A percentile compares a stretch with the other conserved stretches of the same genome.
Conservation (phyloP, 1,140 invertebrate genomes). For the Dinothrombium tinctorium region DNA sequence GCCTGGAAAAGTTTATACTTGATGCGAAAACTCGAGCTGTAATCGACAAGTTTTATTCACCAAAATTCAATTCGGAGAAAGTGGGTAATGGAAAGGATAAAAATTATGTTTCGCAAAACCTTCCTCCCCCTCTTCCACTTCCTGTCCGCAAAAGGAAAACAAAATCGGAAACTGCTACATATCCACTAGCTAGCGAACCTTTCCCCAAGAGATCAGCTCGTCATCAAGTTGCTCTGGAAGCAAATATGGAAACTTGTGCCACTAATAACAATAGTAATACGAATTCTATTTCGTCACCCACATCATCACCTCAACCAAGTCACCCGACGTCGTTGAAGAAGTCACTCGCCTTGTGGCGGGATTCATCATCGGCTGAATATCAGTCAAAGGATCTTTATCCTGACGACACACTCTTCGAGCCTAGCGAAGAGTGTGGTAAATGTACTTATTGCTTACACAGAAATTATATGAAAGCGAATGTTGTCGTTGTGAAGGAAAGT, state of each 20-base stretch:
- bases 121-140: background rate
- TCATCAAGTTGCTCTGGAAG: background rate
- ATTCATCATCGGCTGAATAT: too few species aligned
- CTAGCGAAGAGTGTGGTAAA: background rate
- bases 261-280: background rate
- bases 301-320: background rate
- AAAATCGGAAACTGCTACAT: background rate
- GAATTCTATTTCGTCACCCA: background rate
- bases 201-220: background rate
- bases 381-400: background rate
- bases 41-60: conserved; percentile 3
- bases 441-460: background rate
- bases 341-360: too few species aligned
- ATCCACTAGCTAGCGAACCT: background rate
- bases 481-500: conserved; percentile 1
- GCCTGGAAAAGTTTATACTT: conserved; percentile 48
- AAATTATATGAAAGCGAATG: background rate
- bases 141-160: background rate
- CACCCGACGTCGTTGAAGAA: background rate
- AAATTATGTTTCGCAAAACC: background rate
- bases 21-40: conserved; percentile 18
- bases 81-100: background rate
- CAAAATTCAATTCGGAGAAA: background rate
- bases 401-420: background rate
- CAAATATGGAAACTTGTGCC: too few species aligned